phyloP scores from a whole-genome alignment of 2,113 vertebrate species.

The Rana temporaria region DNA sequence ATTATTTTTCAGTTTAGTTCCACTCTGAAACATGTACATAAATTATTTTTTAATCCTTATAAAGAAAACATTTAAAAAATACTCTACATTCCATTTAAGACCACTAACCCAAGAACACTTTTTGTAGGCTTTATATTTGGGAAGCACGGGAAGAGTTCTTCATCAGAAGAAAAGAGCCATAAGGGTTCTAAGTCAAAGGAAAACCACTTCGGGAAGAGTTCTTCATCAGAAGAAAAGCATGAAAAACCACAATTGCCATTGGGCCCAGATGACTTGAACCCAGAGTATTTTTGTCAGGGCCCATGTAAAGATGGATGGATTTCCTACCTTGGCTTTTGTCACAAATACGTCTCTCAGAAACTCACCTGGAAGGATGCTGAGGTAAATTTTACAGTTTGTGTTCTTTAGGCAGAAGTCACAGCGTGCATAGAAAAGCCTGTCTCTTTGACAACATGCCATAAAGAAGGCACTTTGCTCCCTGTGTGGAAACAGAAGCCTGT shows the following conservation, averaged over 20 bases:
- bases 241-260: background rate
- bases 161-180: too few species aligned
- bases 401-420: too few species aligned
- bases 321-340: constrained; percentile 24
- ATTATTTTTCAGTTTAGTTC: too few species aligned
- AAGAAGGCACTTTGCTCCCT: too few species aligned
- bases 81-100: background rate
- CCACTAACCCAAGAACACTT: background rate
- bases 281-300: constrained; percentile 47
- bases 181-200: background rate
- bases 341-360: constrained; percentile 11
- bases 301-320: constrained; percentile 45
- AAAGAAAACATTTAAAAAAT: too few species aligned
- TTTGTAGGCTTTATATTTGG: constrained; percentile 10
- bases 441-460: too few species aligned
- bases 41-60: too few species aligned
- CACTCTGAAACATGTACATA: too few species aligned
- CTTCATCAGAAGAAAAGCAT: background rate
- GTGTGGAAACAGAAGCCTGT: too few species aligned
- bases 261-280: background rate
- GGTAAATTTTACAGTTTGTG: background rate
- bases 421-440: too few species aligned
- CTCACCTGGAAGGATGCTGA: constrained; percentile 20
- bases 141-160: too few species aligned
- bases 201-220: background rate